Base-by-base conservation (phyloP, 92 coral and sea anemone genomes). In the Phenganax stokvisi region DNA sequence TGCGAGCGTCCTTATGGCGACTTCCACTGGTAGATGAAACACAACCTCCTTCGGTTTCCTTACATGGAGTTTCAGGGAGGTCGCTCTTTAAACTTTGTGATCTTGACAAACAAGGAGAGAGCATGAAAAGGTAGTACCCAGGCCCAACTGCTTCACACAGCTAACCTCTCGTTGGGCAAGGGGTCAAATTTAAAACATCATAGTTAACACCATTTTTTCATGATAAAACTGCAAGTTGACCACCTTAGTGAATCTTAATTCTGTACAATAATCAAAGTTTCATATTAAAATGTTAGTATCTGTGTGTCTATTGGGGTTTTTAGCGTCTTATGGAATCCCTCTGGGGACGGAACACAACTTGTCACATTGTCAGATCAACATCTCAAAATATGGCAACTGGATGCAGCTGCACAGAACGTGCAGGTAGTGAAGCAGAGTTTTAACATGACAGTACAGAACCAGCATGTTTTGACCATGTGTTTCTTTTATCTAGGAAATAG, bases 291-390 rank as follows among this genome's bases (percentile, higher is more conserved):
- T 31, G 44, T 51, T 57, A 56, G 11, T 20, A 12, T 9, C 25
- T 20, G 25, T 53, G 12, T 10, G 51, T 59, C 27, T 12, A 2
- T 15, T 8, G 11, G 16, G 8, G 62, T 83, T 83, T 25, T 82
- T 72, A 94, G 98, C 84, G 90, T 94, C 4, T 59, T 94, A 51
- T 94, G 98, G 98, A 94, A 94, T 79, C 98, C 98, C 3, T 88
- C 98, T 68, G 98, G 98, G 17, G 91, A 94, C 92, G 98, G 98
- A 3, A 80, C 85, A 20, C 97, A 92, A 80, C 90, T 94, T 51
- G 81, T 94, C 12, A 86, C 98, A n/a, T 86, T 94, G 20, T 91
- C 97, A 52, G 98, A 94, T 58, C 98, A 92, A 56, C 97, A 91
- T 63, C 81, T 94, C 51, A 81, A 90, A 37, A 81, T 94, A 53